phyloP scores from a whole-genome alignment of 2,888 invertebrate species.

The Nectonema munidae region DNA sequence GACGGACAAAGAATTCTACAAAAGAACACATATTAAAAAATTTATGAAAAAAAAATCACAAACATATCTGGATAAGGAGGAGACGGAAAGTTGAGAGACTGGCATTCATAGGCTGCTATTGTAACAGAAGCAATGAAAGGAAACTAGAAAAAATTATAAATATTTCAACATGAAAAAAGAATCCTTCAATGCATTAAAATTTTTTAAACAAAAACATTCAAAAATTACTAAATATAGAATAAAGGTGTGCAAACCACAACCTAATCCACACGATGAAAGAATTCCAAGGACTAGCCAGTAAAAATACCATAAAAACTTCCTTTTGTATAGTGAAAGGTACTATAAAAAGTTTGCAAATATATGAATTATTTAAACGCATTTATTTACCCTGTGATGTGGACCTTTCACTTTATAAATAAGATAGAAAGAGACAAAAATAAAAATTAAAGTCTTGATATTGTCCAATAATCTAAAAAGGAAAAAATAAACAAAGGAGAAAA shows the following conservation, averaged over 20 bases:
- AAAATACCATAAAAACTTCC: conserved; percentile 35
- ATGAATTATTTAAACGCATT: neutral
- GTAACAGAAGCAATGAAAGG: conserved; percentile 95
- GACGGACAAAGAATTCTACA: conserved; percentile 54
- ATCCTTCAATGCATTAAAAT: conserved; percentile 10
- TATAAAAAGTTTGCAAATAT: neutral
- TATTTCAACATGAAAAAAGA: conserved; percentile 11
- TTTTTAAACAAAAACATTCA: conserved; percentile 7
- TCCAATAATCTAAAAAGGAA: conserved; percentile 21
- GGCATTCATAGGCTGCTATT: conserved; percentile 85
- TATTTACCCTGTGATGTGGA: conserved; percentile 20
- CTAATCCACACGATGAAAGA: conserved; percentile 77
- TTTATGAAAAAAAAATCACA: too few species aligned
- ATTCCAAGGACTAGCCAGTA: conserved; percentile 79
- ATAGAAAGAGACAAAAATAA: conserved; percentile 18
- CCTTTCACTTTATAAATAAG: conserved; percentile 22
- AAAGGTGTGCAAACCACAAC: conserved; percentile 92
- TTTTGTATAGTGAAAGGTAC: neutral
- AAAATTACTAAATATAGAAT: conserved; percentile 43
- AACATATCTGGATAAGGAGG: conserved; percentile 93
- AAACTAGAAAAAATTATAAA: conserved; percentile 29
- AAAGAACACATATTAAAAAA: too few species aligned
- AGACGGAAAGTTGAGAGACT: conserved; percentile 61
- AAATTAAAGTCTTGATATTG: conserved; percentile 18
- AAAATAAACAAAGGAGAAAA: conserved; percentile 1